Conservation (phyloP, 1,140 invertebrate genomes). For the Aphaenogaster ashmeadi region DNA sequence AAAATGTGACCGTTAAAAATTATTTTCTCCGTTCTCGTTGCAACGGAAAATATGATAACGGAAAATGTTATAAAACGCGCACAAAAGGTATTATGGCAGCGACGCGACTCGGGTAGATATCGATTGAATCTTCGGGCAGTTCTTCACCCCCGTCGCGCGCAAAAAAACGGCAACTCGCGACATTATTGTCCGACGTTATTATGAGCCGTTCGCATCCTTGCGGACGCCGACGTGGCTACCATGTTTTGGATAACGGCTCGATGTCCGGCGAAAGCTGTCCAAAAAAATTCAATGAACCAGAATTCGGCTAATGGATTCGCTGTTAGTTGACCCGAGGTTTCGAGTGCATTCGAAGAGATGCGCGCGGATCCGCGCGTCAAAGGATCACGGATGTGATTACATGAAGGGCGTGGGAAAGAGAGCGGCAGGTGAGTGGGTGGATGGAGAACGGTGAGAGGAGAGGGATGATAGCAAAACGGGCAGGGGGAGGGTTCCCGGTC, state of each 20-base stretch:
- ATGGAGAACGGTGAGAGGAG: background rate
- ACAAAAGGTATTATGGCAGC: slow-evolving; percentile 15
- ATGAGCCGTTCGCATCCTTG: background rate
- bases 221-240: background rate
- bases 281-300: slow-evolving; percentile 35
- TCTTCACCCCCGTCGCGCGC: background rate
- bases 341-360: slow-evolving; percentile 34
- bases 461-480: slow-evolving; percentile 1
- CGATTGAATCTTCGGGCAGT: slow-evolving; percentile 42
- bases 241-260: background rate
- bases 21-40: slow-evolving; percentile 9
- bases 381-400: slow-evolving; percentile 41
- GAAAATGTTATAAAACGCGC: slow-evolving; percentile 43
- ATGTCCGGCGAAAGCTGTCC: background rate
- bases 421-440: background rate
- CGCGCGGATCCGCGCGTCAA: slow-evolving; percentile 40
- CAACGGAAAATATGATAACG: slow-evolving; percentile 35
- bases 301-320: slow-evolving; percentile 49
- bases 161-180: background rate
- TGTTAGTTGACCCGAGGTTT: slow-evolving; percentile 27
- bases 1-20: slow-evolving; percentile 34
- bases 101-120: slow-evolving; percentile 17
- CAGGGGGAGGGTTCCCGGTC: background rate
- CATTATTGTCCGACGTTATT: slow-evolving; percentile 28
- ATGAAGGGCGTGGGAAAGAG: slow-evolving; percentile 27